Evolutionary conservation across 2,888 invertebrate genomes (phyloP).

Genomic region (Branchellion lobata): DNA sequence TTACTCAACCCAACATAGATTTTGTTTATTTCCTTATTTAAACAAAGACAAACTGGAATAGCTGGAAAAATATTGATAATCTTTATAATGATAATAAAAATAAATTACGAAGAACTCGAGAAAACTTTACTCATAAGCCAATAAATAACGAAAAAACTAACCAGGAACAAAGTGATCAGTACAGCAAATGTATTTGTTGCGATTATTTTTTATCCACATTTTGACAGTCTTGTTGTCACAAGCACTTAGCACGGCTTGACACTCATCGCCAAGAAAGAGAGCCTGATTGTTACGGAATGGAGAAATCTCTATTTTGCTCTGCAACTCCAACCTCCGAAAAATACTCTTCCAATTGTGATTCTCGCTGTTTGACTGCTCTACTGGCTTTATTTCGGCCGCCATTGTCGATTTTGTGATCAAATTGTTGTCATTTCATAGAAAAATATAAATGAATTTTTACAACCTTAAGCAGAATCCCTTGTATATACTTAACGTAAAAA

Average conservation of each 20-base stretch:
- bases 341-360: slow-evolving; percentile 12
- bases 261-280: slow-evolving; percentile 19
- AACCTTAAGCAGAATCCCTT: too few species aligned
- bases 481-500: too few species aligned
- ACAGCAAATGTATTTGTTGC: slow-evolving; percentile 97
- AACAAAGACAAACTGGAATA: slow-evolving; percentile 83
- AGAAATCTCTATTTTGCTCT: slow-evolving; percentile 24
- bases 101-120: too few species aligned
- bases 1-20: slow-evolving; percentile 93
- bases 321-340: slow-evolving; percentile 16
- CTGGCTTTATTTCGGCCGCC: slow-evolving; percentile 39
- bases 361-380: slow-evolving; percentile 19
- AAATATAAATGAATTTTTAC: neutral
- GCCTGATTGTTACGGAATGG: slow-evolving; percentile 23
- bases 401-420: neutral
- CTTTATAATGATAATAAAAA: too few species aligned
- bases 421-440: neutral
- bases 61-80: slow-evolving; percentile 64
- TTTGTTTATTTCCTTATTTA: slow-evolving; percentile 81
- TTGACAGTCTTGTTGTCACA: slow-evolving; percentile 71
- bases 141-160: too few species aligned
- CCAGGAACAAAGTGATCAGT: slow-evolving; percentile 88
- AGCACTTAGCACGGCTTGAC: slow-evolving; percentile 15
- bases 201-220: slow-evolving; percentile 93
- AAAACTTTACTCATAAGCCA: too few species aligned